Evolutionary conservation across 2,888 invertebrate species (phyloP).

Genomic region (Serrognathus titanus): DNA sequence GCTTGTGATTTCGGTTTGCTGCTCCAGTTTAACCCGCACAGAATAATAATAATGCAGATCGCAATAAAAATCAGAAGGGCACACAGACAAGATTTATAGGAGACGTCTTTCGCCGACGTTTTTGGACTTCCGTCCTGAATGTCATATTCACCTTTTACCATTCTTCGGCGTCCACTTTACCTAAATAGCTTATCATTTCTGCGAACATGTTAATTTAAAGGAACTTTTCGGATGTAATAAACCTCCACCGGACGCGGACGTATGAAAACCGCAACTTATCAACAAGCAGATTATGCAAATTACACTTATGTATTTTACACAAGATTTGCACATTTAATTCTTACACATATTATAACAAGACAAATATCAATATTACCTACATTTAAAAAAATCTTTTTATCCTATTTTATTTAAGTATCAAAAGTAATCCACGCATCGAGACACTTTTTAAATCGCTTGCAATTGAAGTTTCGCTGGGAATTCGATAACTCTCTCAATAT

Average conservation of each 20-base stretch:
- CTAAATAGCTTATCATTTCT: background rate
- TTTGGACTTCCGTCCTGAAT: conserved; percentile 17
- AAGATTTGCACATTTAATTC: too few relatives aligned
- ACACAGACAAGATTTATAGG: conserved; percentile 28
- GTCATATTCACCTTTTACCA: conserved; percentile 24
- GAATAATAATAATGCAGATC: conserved; percentile 24
- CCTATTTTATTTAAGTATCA: too few relatives aligned
- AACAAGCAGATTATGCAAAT: background rate
- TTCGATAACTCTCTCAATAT: too few relatives aligned
- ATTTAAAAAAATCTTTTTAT: too few relatives aligned
- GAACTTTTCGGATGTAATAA: conserved; percentile 14
- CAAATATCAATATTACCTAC: too few relatives aligned
- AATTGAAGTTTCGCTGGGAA: too few relatives aligned
- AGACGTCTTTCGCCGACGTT: conserved; percentile 19
- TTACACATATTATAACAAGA: too few relatives aligned
- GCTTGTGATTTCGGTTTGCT: conserved; percentile 2
- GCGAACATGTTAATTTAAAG: background rate
- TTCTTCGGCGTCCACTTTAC: conserved; percentile 8
- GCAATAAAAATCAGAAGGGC: conserved; percentile 26
- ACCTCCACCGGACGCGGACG: conserved; percentile 15
- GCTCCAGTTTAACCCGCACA: conserved; percentile 14
- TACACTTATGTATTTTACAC: too few relatives aligned
- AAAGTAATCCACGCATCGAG: too few relatives aligned
- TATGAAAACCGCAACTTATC: conserved; percentile 22
- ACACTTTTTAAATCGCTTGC: too few relatives aligned